Conservation (phyloP, 2,888 invertebrate genomes). For the Amphiduros pacificus region DNA sequence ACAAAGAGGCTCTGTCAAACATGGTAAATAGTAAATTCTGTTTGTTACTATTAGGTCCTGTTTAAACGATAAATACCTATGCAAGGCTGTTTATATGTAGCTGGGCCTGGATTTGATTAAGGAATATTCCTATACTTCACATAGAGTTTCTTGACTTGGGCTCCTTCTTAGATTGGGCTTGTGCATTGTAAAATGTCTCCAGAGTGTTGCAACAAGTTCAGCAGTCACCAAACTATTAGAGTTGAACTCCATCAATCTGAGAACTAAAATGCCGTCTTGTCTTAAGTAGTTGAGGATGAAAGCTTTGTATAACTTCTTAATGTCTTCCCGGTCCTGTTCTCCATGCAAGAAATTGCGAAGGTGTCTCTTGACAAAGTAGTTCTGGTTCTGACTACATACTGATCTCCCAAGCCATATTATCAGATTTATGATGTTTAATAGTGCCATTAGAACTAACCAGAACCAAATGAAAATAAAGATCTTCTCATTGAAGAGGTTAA, state of each 20-base stretch:
- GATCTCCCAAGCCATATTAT: conserved; percentile 58
- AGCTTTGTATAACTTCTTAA: conserved; percentile 54
- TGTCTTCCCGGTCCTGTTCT: conserved; percentile 39
- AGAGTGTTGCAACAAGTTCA: conserved; percentile 52
- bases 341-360: too few species aligned
- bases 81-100: too few species aligned
- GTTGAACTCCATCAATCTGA: conserved; percentile 45
- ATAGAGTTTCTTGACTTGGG: conserved; percentile 2
- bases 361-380: conserved; percentile 45
- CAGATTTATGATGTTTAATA: conserved; percentile 57
- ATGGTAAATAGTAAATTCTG: too few species aligned
- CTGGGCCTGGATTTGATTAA: too few species aligned
- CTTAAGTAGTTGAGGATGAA: conserved; percentile 54
- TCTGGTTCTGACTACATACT: conserved; percentile 47
- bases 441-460: conserved; percentile 60
- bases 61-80: too few species aligned
- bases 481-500: conserved; percentile 39
- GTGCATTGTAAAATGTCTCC: too few species aligned
- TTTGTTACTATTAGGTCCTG: too few species aligned
- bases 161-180: conserved; percentile 13
- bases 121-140: too few species aligned
- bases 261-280: conserved; percentile 55
- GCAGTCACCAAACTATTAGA: conserved; percentile 56
- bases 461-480: conserved; percentile 62
- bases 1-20: too few species aligned